Conservation (phyloP, 2,888 invertebrate genomes). For the Plemyria rubiginata region DNA sequence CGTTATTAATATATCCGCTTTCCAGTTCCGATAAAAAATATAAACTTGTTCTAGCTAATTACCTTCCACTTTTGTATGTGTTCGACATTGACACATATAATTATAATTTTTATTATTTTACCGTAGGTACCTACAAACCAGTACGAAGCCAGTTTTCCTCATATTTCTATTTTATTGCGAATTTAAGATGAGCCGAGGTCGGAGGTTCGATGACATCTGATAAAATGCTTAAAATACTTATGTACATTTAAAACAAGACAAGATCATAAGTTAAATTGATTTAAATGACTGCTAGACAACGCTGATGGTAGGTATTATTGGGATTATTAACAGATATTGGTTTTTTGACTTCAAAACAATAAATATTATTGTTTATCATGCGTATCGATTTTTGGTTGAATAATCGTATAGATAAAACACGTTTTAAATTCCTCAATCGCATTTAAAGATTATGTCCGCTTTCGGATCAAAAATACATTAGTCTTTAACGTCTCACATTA, state of each 20-base stretch:
- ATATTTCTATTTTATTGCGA: constrained; percentile 21
- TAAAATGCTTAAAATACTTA: constrained; percentile 16
- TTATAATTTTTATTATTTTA: constrained; percentile 19
- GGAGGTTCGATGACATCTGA: constrained; percentile 28
- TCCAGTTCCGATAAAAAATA: constrained; percentile 23
- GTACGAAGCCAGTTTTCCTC: constrained; percentile 21
- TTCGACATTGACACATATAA: constrained; percentile 32
- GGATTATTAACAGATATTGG: neutral
- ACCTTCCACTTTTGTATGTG: constrained; percentile 21
- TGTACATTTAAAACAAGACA: neutral
- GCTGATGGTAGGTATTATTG: neutral
- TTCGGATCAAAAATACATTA: too few species aligned
- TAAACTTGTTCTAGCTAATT: constrained; percentile 24
- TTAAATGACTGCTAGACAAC: constrained; percentile 2
- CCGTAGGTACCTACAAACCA: constrained; percentile 27
- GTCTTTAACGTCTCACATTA: too few species aligned
- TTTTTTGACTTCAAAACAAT: neutral
- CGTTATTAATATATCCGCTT: constrained; percentile 22
- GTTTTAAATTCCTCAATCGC: too few species aligned
- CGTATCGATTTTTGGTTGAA: neutral
- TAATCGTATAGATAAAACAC: neutral
- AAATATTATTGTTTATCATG: neutral
- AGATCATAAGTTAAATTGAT: constrained; percentile 9
- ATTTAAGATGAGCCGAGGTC: constrained; percentile 21
- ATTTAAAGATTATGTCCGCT: too few species aligned